Evolutionary conservation across 2,888 invertebrate genomes (phyloP).

Genomic region (Bursaphelenchus okinawaensis): DNA sequence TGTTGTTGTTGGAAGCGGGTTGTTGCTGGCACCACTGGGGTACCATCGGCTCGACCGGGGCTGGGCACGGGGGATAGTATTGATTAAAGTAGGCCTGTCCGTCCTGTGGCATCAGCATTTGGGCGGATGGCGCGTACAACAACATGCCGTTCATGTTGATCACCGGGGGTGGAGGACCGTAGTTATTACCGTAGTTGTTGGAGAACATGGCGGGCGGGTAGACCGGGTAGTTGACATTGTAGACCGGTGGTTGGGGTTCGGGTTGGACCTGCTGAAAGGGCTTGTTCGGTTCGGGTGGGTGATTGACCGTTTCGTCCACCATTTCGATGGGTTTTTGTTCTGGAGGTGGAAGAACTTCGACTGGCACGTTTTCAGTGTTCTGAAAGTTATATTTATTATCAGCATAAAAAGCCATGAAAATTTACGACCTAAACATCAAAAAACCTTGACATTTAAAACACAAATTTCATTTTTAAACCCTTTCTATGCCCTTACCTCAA

Average conservation of each 20-base stretch:
- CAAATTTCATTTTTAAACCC: too few species aligned
- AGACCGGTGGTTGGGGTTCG: background rate
- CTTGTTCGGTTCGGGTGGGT: background rate
- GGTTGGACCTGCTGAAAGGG: conserved; percentile 8
- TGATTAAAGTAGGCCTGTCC: background rate
- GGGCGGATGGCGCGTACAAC: conserved; percentile 18
- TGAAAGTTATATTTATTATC: too few species aligned
- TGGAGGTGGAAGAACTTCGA: background rate
- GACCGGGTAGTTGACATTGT: background rate
- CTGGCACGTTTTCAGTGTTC: background rate
- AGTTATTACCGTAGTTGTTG: background rate
- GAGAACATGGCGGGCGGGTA: background rate
- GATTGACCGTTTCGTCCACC: background rate
- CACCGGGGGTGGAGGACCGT: conserved; percentile 8
- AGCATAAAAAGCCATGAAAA: too few species aligned
- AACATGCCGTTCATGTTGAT: conserved; percentile 26
- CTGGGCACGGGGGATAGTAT: background rate
- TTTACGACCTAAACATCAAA: too few species aligned
- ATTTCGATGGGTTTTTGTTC: background rate
- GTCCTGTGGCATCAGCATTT: conserved; percentile 7
- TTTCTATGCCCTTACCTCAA: background rate
- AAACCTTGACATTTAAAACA: too few species aligned
- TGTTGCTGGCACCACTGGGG: conserved; percentile 3
- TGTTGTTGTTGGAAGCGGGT: background rate
- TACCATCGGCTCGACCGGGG: background rate